Conservation (phyloP, 1,140 invertebrate genomes). For the Bactericera cockerelli region DNA sequence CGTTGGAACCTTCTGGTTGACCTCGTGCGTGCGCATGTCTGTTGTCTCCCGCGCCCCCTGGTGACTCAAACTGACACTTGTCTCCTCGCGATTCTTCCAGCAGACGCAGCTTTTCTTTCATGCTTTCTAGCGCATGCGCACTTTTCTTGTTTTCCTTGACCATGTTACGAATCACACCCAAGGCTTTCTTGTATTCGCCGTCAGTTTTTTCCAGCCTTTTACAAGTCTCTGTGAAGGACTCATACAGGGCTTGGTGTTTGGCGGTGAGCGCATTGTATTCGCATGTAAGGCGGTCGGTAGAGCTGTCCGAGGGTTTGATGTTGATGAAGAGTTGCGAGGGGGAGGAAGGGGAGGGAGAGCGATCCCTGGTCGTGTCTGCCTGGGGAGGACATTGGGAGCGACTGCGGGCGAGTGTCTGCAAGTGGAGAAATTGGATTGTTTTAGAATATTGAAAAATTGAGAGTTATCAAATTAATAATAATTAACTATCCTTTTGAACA, state of each 20-base stretch:
- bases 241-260: neutral
- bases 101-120: neutral
- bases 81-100: no score
- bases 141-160: constrained; percentile 1
- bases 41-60: neutral
- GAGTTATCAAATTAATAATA: no score
- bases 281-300: neutral
- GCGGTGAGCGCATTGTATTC: neutral
- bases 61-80: neutral
- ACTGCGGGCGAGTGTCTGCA: no score
- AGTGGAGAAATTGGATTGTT: no score
- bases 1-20: neutral
- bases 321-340: neutral
- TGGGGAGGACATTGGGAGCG: no score
- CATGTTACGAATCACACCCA: constrained; percentile 1
- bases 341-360: constrained; percentile 2
- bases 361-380: no score
- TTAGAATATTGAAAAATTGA: no score
- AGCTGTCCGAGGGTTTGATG: neutral
- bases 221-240: neutral
- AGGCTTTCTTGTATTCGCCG: neutral
- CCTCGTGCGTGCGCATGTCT: neutral
- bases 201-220: neutral
- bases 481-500: no score
- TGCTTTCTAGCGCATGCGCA: neutral